A percentile compares a stretch with the other conserved stretches of the same genome.
Conservation (phyloP, 2,797 vertebrate species). For the Molossus molossus region DNA sequence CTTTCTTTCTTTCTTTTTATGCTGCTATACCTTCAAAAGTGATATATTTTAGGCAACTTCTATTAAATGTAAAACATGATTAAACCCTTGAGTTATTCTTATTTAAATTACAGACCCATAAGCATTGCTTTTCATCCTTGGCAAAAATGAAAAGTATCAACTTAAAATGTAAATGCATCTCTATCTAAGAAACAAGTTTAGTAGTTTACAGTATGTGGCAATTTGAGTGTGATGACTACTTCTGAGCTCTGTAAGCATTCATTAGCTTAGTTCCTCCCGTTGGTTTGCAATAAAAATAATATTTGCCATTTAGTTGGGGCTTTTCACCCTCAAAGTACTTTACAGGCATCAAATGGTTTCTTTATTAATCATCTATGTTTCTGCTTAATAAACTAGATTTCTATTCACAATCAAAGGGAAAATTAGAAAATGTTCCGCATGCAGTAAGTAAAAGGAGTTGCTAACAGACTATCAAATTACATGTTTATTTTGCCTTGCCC, state of each 20-base stretch:
- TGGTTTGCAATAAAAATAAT: constrained; percentile 86
- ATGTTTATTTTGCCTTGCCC: constrained; percentile 87
- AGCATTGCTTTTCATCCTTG: constrained; percentile 79
- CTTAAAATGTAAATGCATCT: constrained; percentile 80
- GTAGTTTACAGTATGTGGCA: constrained; percentile 78
- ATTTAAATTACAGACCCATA: constrained; percentile 80
- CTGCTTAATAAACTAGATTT: constrained; percentile 88
- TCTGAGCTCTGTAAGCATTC: constrained; percentile 84
- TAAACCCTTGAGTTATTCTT: constrained; percentile 79
- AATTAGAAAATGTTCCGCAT: constrained; percentile 85
- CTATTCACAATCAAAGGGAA: constrained; percentile 87
- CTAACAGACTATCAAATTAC: constrained; percentile 71
- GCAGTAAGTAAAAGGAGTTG: constrained; percentile 81
- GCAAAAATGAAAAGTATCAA: constrained; percentile 80
- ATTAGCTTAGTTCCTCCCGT: constrained; percentile 83
- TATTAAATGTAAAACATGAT: constrained; percentile 80
- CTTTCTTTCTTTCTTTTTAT: constrained; percentile 16
- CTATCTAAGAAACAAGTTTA: constrained; percentile 81
- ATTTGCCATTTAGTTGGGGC: constrained; percentile 84
- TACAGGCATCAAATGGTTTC: constrained; percentile 82
- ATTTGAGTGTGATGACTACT: constrained; percentile 83
- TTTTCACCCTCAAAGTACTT: constrained; percentile 84
- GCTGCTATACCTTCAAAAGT: constrained; percentile 63
- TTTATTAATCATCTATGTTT: constrained; percentile 86
- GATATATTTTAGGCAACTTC: constrained; percentile 75